Base-by-base conservation (phyloP, 2,797 vertebrate species). In the Todus mexicanus region DNA sequence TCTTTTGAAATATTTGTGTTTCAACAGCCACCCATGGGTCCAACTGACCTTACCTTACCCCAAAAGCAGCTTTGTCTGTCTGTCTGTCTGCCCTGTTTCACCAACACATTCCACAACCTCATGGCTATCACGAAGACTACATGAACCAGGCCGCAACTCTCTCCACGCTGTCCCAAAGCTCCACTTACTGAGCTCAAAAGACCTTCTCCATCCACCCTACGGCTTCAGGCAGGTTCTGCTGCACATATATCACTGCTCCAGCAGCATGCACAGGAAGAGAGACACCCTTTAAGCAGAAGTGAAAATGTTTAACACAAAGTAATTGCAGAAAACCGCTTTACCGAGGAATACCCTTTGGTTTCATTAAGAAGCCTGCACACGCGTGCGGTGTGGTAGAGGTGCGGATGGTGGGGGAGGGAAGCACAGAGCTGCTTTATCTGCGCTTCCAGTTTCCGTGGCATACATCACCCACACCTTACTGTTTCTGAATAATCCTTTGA, bases 261-360 rank as follows among this genome's bases (percentile, higher is more conserved):
- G 87, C 78, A 89, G 79, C 54, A 5, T 1, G 0, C 73, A 53
- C 89, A 92, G 92, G 94, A 96, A 96, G 74, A 92, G 84, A 89
- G 82, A 37, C 70, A 4, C 43, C 4, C 65, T 84, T 50, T 0
- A 89, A 86, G 94, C 92, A 96, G 95, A 95, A 96, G 94, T 94
- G 94, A 95, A 93, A 94, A 92, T 3, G 74, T 81, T 82, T 10
- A 92, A 87, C 80, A 31, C 93, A 74, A 74, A 91, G 92, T 18
- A 66, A 94, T 92, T 82, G 92, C 93, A 94, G 82, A 88, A 96
- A 96, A 96, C 94, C 91, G 2, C 95, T 86, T 78, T 68, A 91
- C 93, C 84, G 57, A 96, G 92, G 96, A 88, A 95, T 90, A 25
- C 95, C 96, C 96, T 93, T 79, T 89, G 96, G 96, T 94, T 96